Conservation (phyloP, 2,797 vertebrate species). For the Dendrocincla fuliginosa region DNA sequence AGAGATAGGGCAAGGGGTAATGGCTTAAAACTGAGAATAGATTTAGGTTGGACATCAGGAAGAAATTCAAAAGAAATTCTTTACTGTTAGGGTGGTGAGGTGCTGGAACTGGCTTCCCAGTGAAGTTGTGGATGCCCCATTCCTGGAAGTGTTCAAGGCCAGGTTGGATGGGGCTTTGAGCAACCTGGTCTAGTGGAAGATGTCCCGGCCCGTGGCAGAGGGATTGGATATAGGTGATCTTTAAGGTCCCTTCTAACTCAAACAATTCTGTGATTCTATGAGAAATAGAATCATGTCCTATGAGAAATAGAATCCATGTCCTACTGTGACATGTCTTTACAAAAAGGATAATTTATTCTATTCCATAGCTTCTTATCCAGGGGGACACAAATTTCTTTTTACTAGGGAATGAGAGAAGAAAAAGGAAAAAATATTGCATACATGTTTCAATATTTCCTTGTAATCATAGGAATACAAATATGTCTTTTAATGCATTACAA, state of each 20-base stretch:
- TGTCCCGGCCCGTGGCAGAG: neutral
- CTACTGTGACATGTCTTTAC: neutral
- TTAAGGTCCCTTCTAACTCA: neutral
- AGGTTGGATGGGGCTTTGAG: neutral
- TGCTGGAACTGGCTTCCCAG: neutral
- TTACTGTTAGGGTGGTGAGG: neutral
- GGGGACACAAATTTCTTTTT: neutral
- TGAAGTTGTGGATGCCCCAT: neutral
- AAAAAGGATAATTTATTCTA: neutral
- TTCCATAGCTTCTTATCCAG: neutral
- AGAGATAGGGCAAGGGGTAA: neutral
- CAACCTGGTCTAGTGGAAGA: neutral
- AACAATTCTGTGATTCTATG: neutral
- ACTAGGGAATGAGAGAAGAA: neutral
- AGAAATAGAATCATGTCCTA: neutral
- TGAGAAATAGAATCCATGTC: neutral
- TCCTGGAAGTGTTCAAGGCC: neutral
- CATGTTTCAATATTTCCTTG: neutral
- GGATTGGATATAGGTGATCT: neutral
- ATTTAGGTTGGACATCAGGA: neutral
- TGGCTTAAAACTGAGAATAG: neutral
- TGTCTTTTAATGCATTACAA: neutral
- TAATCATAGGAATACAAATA: neutral
- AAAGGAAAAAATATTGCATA: neutral
- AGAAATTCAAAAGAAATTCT: neutral